Evolutionary conservation across 2,797 vertebrate genomes (phyloP).

Genomic region (Coendou prehensilis): DNA sequence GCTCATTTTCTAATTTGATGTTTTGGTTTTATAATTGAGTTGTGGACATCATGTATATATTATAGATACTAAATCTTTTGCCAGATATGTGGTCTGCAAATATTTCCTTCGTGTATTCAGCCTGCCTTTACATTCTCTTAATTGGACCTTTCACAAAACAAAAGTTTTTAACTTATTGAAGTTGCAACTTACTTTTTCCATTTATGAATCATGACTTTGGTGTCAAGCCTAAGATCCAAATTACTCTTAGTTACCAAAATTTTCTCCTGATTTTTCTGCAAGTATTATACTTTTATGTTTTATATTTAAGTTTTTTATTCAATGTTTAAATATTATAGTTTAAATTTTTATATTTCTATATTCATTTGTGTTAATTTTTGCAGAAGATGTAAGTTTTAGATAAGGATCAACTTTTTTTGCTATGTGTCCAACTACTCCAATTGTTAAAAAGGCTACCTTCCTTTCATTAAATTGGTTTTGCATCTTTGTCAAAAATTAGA

Average conservation of each 20-base stretch:
- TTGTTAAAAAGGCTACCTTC: not conserved
- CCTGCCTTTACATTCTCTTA: not conserved
- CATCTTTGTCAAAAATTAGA: not conserved
- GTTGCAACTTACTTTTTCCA: not conserved
- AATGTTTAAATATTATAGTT: not conserved
- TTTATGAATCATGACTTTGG: not conserved
- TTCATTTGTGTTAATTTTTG: not conserved
- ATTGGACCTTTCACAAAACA: not conserved
- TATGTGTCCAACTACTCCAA: not conserved
- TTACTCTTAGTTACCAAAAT: not conserved
- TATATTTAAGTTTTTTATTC: not conserved
- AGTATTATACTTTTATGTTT: not conserved
- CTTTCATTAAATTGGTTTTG: not conserved
- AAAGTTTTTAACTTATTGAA: not conserved
- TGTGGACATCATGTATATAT: not conserved
- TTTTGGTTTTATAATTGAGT: not conserved
- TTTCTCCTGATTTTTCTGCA: not conserved
- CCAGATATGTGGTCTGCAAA: not conserved
- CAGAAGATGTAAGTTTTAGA: not conserved
- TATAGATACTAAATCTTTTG: not conserved
- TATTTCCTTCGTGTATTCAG: not conserved
- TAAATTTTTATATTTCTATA: not conserved
- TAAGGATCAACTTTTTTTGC: not conserved
- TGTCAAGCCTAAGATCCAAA: not conserved
- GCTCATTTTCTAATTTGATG: not conserved